Percentiles rank a stretch among this genome's conserved stretches.
Evolutionary conservation across 2,797 vertebrate species (phyloP).

Genomic region (Sciurus carolinensis): DNA sequence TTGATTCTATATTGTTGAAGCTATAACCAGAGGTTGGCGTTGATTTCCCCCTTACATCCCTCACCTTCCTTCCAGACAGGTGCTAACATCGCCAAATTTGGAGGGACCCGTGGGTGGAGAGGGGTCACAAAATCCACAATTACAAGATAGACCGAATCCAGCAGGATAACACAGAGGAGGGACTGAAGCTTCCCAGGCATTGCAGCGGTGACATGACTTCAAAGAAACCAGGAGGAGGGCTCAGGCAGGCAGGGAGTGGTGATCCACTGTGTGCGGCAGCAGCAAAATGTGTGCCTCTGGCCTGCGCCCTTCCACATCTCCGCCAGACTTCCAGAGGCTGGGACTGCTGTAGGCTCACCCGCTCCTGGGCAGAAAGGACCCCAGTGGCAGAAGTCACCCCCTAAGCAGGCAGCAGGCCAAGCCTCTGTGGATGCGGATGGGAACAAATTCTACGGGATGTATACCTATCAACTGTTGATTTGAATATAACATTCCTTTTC

Average conservation of each 20-base stretch:
- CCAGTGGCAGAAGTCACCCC: no score
- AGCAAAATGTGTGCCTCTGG: background rate
- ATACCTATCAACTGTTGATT: background rate
- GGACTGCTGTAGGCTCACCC: background rate
- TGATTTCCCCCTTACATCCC: slow-evolving; percentile 52
- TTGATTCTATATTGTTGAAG: slow-evolving; percentile 72
- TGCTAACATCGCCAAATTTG: slow-evolving; percentile 22
- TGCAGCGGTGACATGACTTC: background rate
- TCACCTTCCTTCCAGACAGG: slow-evolving; percentile 53
- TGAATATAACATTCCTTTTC: background rate
- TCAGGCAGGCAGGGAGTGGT: background rate
- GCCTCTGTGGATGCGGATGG: background rate
- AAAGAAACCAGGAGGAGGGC: background rate
- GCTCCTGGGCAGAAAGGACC: background rate
- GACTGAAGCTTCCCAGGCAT: background rate
- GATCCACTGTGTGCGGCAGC: background rate
- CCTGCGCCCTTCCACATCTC: background rate
- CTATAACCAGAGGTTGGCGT: slow-evolving; percentile 70
- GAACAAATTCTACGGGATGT: background rate
- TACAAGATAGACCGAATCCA: background rate
- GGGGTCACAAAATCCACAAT: background rate
- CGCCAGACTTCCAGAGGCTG: background rate
- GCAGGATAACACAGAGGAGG: background rate
- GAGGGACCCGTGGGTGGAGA: background rate
- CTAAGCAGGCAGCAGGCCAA: background rate